Evolutionary conservation across 2,797 vertebrate genomes (phyloP), one percentile per base, ranked within the genome.

Genomic region (Lemur catta): DNA sequence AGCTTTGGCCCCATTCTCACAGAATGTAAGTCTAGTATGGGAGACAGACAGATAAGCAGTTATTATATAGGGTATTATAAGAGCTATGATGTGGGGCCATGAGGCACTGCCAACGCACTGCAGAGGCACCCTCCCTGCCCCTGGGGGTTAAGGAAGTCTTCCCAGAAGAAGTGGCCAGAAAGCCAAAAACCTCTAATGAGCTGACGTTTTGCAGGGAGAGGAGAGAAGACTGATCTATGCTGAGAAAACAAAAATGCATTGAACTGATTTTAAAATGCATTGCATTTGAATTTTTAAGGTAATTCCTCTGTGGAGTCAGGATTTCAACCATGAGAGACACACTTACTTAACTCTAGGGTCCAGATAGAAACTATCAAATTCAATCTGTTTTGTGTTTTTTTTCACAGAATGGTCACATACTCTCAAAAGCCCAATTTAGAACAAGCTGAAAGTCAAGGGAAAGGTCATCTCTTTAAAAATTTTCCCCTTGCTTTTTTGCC

Each of bases 341-440:
- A n/a, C 50, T 69, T 75, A 30, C 57, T 69, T 76, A 88, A 59
- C 10, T 69, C 26, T 80, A 38, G 33, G 20, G 48, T 79, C 87
- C 61, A 69, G 55, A 89, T 0, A 84, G 65, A 94, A 91, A 82
- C 69, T 75, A 61, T 38, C 35, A 85, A 75, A 50, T 63, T 92
- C 46, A 92, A 55, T 57, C 76, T 92, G 38, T 72, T 95, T 74
- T 33, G 35, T 38, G 48, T 1, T 69, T 69, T 69, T 69, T 90
- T 87, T 33, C 67, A 79, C 46, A 61, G 57, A 85, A 89, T 12
- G 55, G 43, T 81, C 72, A 89, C 41, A 86, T 71, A 65, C 28
- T 97, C 80, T 92, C 74, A 86, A 85, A 94, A 91, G 30, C 63
- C 82, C 80, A 81, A 74, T 84, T 93, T 84, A 96, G 84, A 97